Percentiles rank a stretch among this genome's conserved stretches.
phyloP scores from a whole-genome alignment of 2,113 vertebrate species.

The Bubo scandiacus region DNA sequence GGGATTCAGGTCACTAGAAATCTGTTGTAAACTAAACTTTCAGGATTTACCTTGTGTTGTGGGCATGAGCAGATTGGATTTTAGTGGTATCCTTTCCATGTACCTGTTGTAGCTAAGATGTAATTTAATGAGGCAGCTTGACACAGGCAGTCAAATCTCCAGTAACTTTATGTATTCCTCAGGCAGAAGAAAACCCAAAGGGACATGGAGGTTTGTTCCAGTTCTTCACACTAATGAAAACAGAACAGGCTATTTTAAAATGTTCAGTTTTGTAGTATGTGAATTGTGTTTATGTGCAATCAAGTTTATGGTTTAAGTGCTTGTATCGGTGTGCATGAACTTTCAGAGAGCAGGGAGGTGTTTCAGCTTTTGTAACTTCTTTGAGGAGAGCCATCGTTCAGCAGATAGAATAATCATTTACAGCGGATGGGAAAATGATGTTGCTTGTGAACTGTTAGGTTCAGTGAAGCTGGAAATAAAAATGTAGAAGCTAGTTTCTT shows the following conservation, averaged over 20 bases:
- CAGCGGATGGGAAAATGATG: background rate
- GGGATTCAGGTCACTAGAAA: background rate
- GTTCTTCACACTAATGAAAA: background rate
- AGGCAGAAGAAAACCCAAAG: background rate
- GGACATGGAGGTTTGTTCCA: background rate
- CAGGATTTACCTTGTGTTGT: background rate
- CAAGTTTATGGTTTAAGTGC: background rate
- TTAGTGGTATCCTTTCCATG: rapidly evolving
- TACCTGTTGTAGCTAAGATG: background rate
- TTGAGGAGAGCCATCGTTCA: background rate
- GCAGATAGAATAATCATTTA: background rate
- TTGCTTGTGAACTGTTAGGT: background rate
- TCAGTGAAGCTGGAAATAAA: background rate
- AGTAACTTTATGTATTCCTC: background rate
- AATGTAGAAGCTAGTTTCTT: background rate
- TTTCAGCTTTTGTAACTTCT: background rate
- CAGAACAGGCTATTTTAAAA: background rate
- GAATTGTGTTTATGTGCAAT: background rate
- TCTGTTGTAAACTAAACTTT: background rate
- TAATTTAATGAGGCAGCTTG: background rate
- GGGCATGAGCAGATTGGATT: background rate
- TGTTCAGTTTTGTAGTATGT: background rate
- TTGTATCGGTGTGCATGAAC: rapidly evolving
- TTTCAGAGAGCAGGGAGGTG: background rate
- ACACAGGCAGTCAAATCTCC: background rate